phyloP scores from a whole-genome alignment of 2,888 invertebrate species.

The Kryphioiulus occultus region DNA sequence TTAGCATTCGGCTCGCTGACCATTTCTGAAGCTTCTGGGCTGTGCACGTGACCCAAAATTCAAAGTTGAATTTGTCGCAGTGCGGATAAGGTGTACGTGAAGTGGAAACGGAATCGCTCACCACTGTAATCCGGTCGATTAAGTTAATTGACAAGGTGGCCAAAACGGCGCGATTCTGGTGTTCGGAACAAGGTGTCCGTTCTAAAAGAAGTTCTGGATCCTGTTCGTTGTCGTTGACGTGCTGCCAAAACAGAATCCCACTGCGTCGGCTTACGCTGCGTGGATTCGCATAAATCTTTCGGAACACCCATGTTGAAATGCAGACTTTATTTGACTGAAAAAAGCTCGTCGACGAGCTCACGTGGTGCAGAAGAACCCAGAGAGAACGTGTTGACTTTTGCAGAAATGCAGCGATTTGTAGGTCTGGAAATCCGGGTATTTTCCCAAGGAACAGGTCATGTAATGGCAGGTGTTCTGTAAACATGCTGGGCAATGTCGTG shows the following conservation, averaged over 20 bases:
- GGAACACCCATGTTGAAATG: background rate
- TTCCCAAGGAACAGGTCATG: background rate
- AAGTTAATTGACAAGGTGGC: background rate
- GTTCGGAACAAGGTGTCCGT: background rate
- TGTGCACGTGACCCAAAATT: background rate
- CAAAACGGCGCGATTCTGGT: background rate
- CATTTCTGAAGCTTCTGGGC: background rate
- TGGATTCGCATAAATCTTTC: background rate
- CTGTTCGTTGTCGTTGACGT: background rate
- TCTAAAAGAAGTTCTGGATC: background rate
- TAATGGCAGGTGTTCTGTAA: background rate
- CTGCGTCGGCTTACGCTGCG: background rate
- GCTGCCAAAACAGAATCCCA: background rate
- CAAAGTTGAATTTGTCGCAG: conserved; percentile 9
- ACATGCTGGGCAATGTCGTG: too few relatives aligned
- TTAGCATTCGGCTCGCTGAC: background rate
- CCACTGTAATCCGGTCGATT: background rate
- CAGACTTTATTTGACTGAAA: background rate
- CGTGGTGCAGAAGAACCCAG: background rate
- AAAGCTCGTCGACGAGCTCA: background rate
- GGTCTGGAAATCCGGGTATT: background rate
- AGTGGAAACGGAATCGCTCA: background rate
- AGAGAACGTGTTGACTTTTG: background rate
- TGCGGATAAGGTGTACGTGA: conserved; percentile 23
- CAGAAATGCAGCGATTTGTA: background rate